Evolutionary conservation across 2,888 invertebrate species (phyloP), one percentile per base, ranked within the genome.

Genomic region (Holacanthella duospinosa): DNA sequence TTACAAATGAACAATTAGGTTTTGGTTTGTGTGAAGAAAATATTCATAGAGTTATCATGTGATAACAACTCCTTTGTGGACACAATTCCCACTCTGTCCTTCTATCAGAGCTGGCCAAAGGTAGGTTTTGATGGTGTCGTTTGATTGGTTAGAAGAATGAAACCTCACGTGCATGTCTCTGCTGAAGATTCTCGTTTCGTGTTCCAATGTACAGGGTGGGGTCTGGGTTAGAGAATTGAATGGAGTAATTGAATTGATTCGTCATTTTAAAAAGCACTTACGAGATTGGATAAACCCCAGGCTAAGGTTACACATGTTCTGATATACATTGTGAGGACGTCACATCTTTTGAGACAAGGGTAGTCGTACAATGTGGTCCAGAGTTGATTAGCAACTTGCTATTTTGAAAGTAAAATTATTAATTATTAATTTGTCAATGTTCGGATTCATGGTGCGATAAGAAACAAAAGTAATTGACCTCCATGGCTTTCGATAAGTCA

Each of bases 281-380:
- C 84, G 76, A 89, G 88, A 74, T 89, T 87, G 61, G 86, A 84
- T 75, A 93, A 80, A 66, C 85, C 84, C 94, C 94, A 95, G 2
- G 92, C 88, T n/a, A 91, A 82, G 65, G 88, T 82, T 53, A 92
- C 89, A 66, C 90, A 87, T 48, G 88, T 86, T 29, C 85, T 82
- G 60, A 91, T 87, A 77, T 91, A 92, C 72, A 85, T 84, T 74
- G 86, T 83, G 63, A 95, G 81, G 29, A 88, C 86, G 1, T 82
- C 82, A 76, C 92, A 93, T 1, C 82, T 79, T 70, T 86, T 86
- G 74, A 96, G 81, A 76, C 91, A 89, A 36, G 93, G 91, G 79
- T 94, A 96, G 80, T 95, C 95, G 75, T 90, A 91, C 24, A 96
- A 82, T 0, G 94, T 94, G 70, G 87, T 86, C 78, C 91, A 85